Evolutionary conservation across 2,888 invertebrate species (phyloP).

Genomic region (Lepidocyrtinus sp.): DNA sequence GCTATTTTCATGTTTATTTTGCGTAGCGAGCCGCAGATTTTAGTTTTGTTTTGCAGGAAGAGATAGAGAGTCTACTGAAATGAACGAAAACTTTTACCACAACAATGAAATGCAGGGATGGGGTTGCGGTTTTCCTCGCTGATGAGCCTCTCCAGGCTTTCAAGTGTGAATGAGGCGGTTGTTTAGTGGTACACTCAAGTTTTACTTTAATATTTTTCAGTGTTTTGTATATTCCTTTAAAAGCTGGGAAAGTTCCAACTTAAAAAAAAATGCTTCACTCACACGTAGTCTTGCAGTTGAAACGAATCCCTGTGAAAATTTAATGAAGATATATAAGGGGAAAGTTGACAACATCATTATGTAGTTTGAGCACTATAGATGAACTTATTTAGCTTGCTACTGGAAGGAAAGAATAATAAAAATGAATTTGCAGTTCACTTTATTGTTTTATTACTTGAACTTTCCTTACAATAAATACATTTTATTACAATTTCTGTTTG

Average conservation of each 20-base stretch:
- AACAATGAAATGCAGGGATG: not conserved
- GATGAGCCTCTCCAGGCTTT: not conserved
- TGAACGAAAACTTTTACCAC: not conserved
- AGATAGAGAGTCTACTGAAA: not conserved
- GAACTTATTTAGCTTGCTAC: slow-evolving; percentile 1
- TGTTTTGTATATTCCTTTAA: not conserved
- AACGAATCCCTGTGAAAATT: not conserved
- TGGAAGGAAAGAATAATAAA: not conserved
- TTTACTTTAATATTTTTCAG: not conserved
- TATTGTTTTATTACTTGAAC: slow-evolving; percentile 1
- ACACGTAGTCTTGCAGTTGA: not conserved
- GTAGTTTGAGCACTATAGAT: slow-evolving; percentile 10
- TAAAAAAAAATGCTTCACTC: not conserved
- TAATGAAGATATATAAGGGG: not conserved
- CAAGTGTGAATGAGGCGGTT: not conserved
- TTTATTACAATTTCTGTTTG: not conserved
- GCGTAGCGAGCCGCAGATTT: not conserved
- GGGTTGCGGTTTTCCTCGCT: not conserved
- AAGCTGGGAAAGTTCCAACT: not conserved
- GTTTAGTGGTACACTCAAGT: not conserved
- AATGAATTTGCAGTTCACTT: not conserved
- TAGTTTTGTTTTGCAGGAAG: not conserved
- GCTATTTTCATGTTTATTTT: not conserved
- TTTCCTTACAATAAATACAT: slow-evolving; percentile 6
- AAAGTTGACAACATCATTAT: not conserved